A percentile compares a stretch with the other conserved stretches of the same genome.
Conservation (phyloP, 1,140 invertebrate species). For the Octopus bimaculoides region DNA sequence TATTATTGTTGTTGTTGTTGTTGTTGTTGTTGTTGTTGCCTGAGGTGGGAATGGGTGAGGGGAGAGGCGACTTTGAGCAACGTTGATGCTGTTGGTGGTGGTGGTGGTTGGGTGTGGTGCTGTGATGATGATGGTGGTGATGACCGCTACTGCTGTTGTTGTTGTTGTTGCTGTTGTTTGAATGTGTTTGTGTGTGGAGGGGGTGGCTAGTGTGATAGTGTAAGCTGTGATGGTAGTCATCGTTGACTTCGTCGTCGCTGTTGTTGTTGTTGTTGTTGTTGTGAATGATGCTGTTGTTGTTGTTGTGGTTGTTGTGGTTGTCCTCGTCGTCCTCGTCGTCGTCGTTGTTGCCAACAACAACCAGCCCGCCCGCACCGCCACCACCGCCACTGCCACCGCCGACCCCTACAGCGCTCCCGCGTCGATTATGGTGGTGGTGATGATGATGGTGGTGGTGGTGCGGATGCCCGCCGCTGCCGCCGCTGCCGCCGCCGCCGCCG, state of each 20-base stretch:
- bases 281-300: not conserved
- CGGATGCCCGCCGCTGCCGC: not conserved
- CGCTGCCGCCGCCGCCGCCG: not conserved
- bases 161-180: not conserved
- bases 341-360: not conserved
- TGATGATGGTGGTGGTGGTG: not conserved
- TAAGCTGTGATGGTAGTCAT: constrained; percentile 2
- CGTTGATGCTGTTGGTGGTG: not conserved
- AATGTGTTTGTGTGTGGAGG: not conserved
- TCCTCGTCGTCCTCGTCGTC: not conserved
- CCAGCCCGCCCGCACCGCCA: not conserved
- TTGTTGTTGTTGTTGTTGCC: no score
- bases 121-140: constrained; percentile 1
- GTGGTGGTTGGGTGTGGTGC: not conserved
- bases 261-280: not conserved
- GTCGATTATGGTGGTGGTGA: not conserved
- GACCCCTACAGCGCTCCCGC: not conserved
- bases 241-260: not conserved
- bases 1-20: no score
- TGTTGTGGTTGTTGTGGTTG: not conserved
- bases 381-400: not conserved
- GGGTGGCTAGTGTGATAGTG: constrained; percentile 10
- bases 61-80: not conserved
- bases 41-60: not conserved
- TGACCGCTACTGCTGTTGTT: not conserved